Evolutionary conservation across 2,888 invertebrate genomes (phyloP).

Genomic region (Tipula confusa): DNA sequence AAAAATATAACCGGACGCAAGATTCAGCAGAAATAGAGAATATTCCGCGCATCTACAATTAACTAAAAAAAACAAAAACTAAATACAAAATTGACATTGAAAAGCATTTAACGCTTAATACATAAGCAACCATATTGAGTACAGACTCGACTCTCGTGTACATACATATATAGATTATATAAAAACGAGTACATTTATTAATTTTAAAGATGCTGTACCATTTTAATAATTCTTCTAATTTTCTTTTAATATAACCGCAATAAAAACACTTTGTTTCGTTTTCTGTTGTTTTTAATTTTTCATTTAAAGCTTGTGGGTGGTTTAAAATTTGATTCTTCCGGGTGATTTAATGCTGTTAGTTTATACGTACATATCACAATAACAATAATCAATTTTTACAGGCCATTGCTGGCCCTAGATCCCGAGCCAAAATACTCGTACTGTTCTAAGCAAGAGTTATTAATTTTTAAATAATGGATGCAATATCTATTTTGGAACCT

Average conservation of each 20-base stretch:
- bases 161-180: not conserved
- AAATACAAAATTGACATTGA: not conserved
- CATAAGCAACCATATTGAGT: not conserved
- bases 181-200: not conserved
- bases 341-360: slow-evolving; percentile 30
- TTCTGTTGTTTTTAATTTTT: not conserved
- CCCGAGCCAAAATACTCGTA: too few species aligned
- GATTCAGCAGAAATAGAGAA: too few species aligned
- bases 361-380: not conserved
- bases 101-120: not conserved
- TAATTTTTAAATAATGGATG: too few species aligned
- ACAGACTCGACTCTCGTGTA: not conserved
- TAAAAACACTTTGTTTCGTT: not conserved
- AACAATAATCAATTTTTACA: too few species aligned
- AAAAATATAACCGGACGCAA: too few species aligned
- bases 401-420: too few species aligned
- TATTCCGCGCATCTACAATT: not conserved
- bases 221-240: not conserved
- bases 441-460: too few species aligned
- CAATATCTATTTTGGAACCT: too few species aligned
- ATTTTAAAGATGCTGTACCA: not conserved
- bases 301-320: slow-evolving; percentile 25
- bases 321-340: slow-evolving; percentile 32
- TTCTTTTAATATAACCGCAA: slow-evolving; percentile 1
- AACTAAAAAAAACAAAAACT: not conserved